phyloP scores from a whole-genome alignment of 2,888 invertebrate species.

The Nymphalis urticae region DNA sequence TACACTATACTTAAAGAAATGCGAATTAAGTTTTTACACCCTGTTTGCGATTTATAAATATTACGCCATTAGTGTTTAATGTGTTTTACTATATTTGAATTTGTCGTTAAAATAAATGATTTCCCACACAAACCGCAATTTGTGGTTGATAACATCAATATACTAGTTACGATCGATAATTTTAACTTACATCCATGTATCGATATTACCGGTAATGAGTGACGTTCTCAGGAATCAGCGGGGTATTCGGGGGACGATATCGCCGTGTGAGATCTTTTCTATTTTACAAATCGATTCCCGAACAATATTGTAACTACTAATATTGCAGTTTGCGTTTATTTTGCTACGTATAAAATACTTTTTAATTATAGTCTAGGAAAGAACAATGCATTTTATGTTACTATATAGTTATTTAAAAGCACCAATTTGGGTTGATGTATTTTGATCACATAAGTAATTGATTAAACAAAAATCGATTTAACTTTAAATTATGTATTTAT shows the following conservation, averaged over 20 bases:
- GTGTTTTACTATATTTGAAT: neutral
- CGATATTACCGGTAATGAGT: slow-evolving; percentile 62
- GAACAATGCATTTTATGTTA: neutral
- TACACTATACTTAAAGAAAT: neutral
- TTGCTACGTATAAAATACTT: neutral
- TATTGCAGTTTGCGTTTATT: slow-evolving; percentile 5
- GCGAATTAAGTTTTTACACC: too few relatives aligned
- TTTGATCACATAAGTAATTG: too few relatives aligned
- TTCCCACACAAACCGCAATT: slow-evolving; percentile 72
- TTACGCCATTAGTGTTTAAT: too few relatives aligned
- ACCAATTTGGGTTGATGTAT: neutral
- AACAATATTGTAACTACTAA: slow-evolving; percentile 30
- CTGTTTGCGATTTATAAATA: too few relatives aligned
- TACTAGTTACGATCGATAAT: slow-evolving; percentile 65
- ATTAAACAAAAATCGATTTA: neutral
- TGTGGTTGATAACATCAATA: slow-evolving; percentile 60
- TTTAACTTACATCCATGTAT: slow-evolving; percentile 55
- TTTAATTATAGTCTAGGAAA: slow-evolving; percentile 3
- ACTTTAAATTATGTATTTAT: neutral
- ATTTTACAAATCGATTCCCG: slow-evolving; percentile 60
- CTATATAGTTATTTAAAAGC: neutral
- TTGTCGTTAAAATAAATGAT: slow-evolving; percentile 28
- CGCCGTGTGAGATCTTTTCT: slow-evolving; percentile 76
- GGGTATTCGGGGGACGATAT: slow-evolving; percentile 67
- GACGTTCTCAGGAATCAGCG: slow-evolving; percentile 71